Evolutionary conservation across 2,888 invertebrate genomes (phyloP), one percentile per base, ranked within the genome.

Genomic region (Eupithecia subfuscata): DNA sequence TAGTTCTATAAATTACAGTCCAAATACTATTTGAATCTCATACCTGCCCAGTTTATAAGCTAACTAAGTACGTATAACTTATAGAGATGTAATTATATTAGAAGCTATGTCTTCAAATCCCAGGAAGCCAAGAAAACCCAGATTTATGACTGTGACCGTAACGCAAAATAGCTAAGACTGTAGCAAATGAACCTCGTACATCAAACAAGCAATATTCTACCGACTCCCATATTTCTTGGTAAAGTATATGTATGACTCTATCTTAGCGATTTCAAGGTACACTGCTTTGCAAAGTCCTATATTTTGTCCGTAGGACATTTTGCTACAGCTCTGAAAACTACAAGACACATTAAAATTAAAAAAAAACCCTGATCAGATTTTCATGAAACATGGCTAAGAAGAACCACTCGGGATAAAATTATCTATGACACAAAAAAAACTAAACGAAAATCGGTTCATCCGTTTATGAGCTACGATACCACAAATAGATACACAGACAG

Each of bases 241-340:
- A 79, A 74, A 82, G 87, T 85, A 87, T 88, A 89, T 85, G 85
- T 88, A 89, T 88, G 87, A 84, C 89, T 89, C 84, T 86, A 88
- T 89, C 83, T 78, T 73, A 69, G 71, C 69, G 75, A 80, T 79
- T 75, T 65, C 37, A 25, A 12, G 40, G 64, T 68, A 40, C n/a
- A 40, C 40, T 64, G 12, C 22, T 60, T 5, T 60, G 60, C 60
- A 60, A 60, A 25, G 25, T 1, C 25, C 25, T 6, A 60, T 22
- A 25, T 25, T 60, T 60, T 22, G 7, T 48, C 1, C 7, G 48
- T 48, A 48, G 18, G 48, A n/a, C 3, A n/a, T 48, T 48, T n/a
- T 48, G n/a, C 48, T 18, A 7, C 18, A 18, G 48, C 18, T 48
- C 16, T 6, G 6, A 48, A 48, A 48, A 48, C 18, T 14, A 43